Evolutionary conservation across 1,140 invertebrate genomes (phyloP).

Genomic region (Odontomachus brunneus): DNA sequence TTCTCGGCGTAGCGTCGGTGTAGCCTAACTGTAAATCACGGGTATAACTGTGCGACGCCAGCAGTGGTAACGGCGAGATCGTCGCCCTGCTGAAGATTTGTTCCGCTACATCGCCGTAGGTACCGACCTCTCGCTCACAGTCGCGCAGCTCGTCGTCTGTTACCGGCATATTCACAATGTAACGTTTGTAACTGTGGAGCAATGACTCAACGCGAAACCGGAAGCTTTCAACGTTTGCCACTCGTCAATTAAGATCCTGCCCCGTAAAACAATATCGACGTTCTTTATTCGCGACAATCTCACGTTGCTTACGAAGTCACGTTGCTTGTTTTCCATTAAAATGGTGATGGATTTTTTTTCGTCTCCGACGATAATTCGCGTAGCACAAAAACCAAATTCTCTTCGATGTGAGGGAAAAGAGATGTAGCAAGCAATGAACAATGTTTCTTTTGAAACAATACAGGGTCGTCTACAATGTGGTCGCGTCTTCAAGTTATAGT

Average conservation of each 20-base stretch:
- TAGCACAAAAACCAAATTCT: not conserved
- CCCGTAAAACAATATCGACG: not conserved
- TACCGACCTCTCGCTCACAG: conserved; percentile 34
- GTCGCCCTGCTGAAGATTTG: conserved; percentile 76
- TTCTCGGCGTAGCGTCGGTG: conserved; percentile 27
- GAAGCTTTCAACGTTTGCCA: conserved; percentile 28
- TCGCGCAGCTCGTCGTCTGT: not conserved
- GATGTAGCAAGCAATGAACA: not conserved
- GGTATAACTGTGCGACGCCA: conserved; percentile 69
- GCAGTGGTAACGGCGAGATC: conserved; percentile 66
- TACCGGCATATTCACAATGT: conserved; percentile 16
- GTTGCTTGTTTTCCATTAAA: not conserved
- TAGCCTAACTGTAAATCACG: conserved; percentile 80
- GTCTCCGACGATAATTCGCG: not conserved
- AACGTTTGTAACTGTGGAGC: conserved; percentile 12
- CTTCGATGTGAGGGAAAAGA: not conserved
- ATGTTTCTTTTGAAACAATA: not conserved
- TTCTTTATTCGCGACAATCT: not conserved
- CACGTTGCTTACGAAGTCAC: not conserved
- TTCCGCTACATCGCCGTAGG: conserved; percentile 76
- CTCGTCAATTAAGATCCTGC: not conserved
- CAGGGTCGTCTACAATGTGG: too few relatives aligned
- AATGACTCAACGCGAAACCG: conserved; percentile 46
- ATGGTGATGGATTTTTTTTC: not conserved
- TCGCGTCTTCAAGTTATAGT: too few relatives aligned